Conservation (phyloP, 2,888 invertebrate genomes). For the Volucella bombylans region DNA sequence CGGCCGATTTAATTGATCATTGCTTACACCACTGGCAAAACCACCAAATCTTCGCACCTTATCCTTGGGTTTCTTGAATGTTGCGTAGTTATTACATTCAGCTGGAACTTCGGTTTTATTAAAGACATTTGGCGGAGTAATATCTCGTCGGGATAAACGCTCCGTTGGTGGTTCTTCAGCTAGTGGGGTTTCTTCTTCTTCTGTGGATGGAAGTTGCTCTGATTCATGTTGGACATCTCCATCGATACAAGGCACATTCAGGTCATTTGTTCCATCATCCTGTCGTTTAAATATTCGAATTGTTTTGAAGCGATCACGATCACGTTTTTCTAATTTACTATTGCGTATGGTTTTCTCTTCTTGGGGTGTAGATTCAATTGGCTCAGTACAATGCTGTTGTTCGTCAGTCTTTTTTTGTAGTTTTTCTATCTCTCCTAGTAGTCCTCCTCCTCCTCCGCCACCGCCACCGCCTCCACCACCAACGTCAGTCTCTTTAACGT, state of each 20-base stretch:
- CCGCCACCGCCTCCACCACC: constrained; percentile 42
- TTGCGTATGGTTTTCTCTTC: constrained; percentile 56
- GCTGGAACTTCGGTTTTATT: constrained; percentile 72
- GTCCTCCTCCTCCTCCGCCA: no score
- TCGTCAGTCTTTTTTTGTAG: constrained; percentile 68
- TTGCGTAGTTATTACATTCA: constrained; percentile 76
- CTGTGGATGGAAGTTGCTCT: constrained; percentile 52
- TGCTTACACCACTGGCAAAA: constrained; percentile 9
- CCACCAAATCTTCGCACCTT: constrained; percentile 73
- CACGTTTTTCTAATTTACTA: constrained; percentile 78
- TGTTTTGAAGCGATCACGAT: constrained; percentile 82
- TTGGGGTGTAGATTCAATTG: constrained; percentile 71
- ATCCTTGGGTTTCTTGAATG: constrained; percentile 80
- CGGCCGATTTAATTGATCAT: constrained; percentile 54
- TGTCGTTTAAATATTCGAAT: constrained; percentile 80
- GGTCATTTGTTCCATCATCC: constrained; percentile 75
- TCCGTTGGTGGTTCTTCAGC: constrained; percentile 52
- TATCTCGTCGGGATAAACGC: constrained; percentile 78
- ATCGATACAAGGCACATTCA: constrained; percentile 82
- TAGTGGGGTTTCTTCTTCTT: constrained; percentile 61
- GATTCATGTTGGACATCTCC: constrained; percentile 74
- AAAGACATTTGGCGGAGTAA: constrained; percentile 62
- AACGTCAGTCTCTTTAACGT: constrained; percentile 76
- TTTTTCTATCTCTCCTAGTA: constrained; percentile 46
- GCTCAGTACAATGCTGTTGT: constrained; percentile 71